A percentile compares a stretch with the other conserved stretches of the same genome.
These are phyloP conservation scores for Leptinotarsa undecemlineata DNA, from an alignment of 1,140 invertebrate genomes.

Conservation along the genomic window DNA sequence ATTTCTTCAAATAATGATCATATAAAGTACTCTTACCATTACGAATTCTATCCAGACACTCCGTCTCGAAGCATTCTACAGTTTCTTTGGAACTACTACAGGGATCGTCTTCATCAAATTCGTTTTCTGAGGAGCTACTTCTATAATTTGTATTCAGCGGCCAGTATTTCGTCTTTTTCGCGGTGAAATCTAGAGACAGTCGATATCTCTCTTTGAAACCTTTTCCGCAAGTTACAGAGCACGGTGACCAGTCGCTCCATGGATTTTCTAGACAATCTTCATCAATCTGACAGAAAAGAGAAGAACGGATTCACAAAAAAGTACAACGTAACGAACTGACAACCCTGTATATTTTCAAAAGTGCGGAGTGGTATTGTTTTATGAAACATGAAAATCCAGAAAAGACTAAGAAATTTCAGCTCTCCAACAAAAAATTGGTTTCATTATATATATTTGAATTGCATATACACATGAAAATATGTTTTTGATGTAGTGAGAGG, in stretches of 20 bases:
- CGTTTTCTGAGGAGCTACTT: conserved; percentile 35
- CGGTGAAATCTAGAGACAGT: conserved; percentile 34
- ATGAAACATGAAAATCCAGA: no score
- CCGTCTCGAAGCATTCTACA: conserved; percentile 53
- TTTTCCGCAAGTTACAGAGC: conserved; percentile 67
- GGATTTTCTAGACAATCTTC: conserved; percentile 43
- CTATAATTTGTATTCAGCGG: conserved; percentile 21
- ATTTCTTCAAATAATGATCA: no score
- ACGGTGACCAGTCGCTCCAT: conserved; percentile 70
- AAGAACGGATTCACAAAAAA: no score
- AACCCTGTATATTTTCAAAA: no score
- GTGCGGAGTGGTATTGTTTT: no score
- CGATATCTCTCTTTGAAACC: conserved; percentile 65
- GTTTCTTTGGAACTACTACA: conserved; percentile 55
- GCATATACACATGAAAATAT: no score
- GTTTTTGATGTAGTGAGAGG: no score
- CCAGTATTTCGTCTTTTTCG: conserved; percentile 35
- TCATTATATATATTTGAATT: no score
- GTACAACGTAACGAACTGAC: no score
- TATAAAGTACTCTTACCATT: conserved; percentile 29
- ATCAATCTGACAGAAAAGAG: not conserved
- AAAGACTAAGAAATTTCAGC: no score
- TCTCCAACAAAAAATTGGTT: no score
- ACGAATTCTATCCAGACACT: conserved; percentile 32
- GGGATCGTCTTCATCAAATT: conserved; percentile 52